A percentile compares a stretch with the other conserved stretches of the same genome.
Evolutionary conservation across 2,113 vertebrate genomes (phyloP).

Genomic region (Psettodes erumei): DNA sequence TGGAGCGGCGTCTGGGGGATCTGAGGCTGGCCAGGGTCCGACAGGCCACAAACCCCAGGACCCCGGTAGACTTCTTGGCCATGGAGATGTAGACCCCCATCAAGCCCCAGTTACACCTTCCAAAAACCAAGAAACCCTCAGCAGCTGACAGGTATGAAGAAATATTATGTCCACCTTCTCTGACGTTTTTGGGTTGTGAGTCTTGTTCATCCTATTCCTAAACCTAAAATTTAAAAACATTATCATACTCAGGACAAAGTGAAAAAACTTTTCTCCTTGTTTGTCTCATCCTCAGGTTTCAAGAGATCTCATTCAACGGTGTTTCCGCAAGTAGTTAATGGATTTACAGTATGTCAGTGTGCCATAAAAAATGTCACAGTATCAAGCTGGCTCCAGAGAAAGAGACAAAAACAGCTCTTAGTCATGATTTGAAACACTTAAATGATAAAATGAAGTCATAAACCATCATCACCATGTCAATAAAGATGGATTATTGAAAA

Average conservation of each 20-base stretch:
- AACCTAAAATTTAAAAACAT: not conserved
- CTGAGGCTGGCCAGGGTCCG: conserved; percentile 75
- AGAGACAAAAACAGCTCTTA: not conserved
- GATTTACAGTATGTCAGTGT: conserved; percentile 10
- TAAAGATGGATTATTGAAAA: conserved; percentile 21
- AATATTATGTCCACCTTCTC: not conserved
- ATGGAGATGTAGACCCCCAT: conserved; percentile 58
- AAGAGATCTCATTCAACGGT: no score
- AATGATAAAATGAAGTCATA: conserved; percentile 33
- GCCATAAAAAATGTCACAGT: not conserved
- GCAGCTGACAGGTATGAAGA: not conserved
- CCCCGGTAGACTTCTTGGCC: conserved; percentile 72
- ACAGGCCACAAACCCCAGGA: conserved; percentile 72
- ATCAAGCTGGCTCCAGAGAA: not conserved
- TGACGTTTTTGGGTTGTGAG: not conserved
- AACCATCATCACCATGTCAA: conserved; percentile 6
- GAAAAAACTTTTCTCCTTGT: not conserved
- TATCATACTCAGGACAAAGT: not conserved
- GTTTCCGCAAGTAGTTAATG: not conserved
- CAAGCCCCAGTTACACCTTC: not conserved
- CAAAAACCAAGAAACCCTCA: not conserved
- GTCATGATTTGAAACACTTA: conserved; percentile 32
- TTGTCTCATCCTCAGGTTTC: conserved; percentile 6
- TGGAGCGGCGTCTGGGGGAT: conserved; percentile 67
- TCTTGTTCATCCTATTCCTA: not conserved